Evolutionary conservation across 2,113 vertebrate species (phyloP).

Genomic region (Panthera tigris): DNA sequence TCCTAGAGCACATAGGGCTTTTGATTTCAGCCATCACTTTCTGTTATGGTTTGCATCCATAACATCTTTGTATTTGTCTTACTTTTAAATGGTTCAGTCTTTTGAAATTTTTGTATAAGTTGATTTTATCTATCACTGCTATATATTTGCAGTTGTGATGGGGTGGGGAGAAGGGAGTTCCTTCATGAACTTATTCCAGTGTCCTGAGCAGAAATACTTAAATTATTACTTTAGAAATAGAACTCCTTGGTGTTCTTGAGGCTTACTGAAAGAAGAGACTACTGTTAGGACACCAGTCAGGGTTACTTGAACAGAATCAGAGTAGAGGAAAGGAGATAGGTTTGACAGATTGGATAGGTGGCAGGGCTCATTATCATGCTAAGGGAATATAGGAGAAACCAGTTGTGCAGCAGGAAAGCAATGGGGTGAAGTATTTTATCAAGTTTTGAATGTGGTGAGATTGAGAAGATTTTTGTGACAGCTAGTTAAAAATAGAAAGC

Average conservation of each 20-base stretch:
- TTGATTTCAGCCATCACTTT: background rate
- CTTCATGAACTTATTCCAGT: background rate
- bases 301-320: background rate
- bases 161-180: background rate
- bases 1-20: background rate
- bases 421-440: background rate
- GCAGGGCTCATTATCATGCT: background rate
- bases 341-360: background rate
- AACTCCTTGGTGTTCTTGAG: background rate
- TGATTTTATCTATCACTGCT: background rate
- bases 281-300: background rate
- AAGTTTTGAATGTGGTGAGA: slow-evolving; percentile 13
- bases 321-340: background rate
- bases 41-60: background rate
- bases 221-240: background rate
- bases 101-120: slow-evolving; percentile 37
- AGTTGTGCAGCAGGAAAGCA: background rate
- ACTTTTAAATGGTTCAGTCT: background rate
- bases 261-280: background rate
- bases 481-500: background rate
- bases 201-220: background rate
- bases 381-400: background rate
- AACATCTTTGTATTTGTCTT: background rate
- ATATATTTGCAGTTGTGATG: background rate
- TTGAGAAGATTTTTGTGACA: slow-evolving; percentile 15